A percentile compares a stretch with the other conserved stretches of the same genome.
phyloP scores from a whole-genome alignment of 2,113 vertebrate species.

The Bubo scandiacus region DNA sequence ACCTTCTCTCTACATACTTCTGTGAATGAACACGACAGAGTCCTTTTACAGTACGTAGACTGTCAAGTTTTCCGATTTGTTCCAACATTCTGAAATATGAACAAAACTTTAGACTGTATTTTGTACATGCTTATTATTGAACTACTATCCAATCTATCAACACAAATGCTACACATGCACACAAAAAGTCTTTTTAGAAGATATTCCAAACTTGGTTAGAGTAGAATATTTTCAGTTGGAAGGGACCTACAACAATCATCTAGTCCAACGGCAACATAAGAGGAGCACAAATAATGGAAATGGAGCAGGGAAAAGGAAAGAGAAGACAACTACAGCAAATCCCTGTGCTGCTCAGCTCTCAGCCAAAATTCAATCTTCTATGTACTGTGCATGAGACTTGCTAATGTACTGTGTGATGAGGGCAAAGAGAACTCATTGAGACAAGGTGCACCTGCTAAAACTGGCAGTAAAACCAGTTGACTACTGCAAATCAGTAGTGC shows the following conservation, averaged over 20 bases:
- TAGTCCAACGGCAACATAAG: neutral
- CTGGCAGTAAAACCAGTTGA: slow-evolving; percentile 24
- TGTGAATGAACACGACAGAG: neutral
- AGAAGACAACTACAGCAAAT: slow-evolving; percentile 25
- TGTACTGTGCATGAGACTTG: neutral
- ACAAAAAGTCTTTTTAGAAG: neutral
- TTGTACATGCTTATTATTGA: neutral
- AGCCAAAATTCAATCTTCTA: neutral
- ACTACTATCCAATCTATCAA: neutral
- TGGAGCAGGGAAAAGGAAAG: neutral
- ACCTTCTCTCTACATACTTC: neutral
- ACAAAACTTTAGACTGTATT: neutral
- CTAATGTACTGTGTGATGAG: neutral
- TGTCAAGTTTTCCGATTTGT: neutral
- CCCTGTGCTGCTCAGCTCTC: neutral
- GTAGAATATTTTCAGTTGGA: neutral
- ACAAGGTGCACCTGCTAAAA: slow-evolving; percentile 52
- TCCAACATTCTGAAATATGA: neutral
- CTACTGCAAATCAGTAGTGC: neutral
- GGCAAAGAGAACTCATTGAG: slow-evolving; percentile 28
- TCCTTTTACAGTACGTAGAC: neutral
- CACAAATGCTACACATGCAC: neutral
- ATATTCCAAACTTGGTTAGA: neutral
- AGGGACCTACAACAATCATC: neutral
- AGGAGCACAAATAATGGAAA: neutral